phyloP scores from a whole-genome alignment of 2,113 vertebrate species.

The Galbula dea region DNA sequence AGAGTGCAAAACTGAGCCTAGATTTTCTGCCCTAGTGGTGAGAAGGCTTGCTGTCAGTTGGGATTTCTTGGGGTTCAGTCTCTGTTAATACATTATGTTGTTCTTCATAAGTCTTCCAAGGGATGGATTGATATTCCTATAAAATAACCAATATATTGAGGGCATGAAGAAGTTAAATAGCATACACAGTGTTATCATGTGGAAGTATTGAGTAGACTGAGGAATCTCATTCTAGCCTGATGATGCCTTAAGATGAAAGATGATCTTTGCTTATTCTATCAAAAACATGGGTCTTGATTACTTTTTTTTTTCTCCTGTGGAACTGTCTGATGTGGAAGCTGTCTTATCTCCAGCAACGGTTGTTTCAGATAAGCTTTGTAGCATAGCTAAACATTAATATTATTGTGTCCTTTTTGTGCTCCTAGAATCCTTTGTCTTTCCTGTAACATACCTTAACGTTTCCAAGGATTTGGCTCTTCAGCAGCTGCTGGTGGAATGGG shows the following conservation, averaged over 20 bases:
- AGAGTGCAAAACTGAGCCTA: not conserved
- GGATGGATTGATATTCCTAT: not conserved
- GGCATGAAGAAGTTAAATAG: not conserved
- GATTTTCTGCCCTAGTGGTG: not conserved
- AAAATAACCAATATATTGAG: not conserved
- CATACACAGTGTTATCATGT: not conserved
- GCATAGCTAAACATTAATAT: not conserved
- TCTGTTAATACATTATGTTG: not conserved
- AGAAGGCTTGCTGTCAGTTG: not conserved
- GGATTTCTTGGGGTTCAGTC: not conserved
- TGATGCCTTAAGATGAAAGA: not conserved
- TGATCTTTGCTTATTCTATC: not conserved
- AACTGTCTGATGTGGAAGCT: not conserved
- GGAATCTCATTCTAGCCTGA: not conserved
- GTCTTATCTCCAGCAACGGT: not conserved
- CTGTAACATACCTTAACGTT: slow-evolving; percentile 7
- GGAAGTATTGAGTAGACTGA: not conserved
- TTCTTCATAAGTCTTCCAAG: not conserved
- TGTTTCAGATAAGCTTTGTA: not conserved
- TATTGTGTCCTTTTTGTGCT: not conserved
- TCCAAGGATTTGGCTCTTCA: slow-evolving; percentile 33
- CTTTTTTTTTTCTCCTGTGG: not conserved
- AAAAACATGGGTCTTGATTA: not conserved
- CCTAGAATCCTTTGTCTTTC: slow-evolving; percentile 33
- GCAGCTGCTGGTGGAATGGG: slow-evolving; percentile 67